These are phyloP conservation scores for Pandemis heparana DNA, from an alignment of 2,888 invertebrate genomes.

Conservation along the genomic window DNA sequence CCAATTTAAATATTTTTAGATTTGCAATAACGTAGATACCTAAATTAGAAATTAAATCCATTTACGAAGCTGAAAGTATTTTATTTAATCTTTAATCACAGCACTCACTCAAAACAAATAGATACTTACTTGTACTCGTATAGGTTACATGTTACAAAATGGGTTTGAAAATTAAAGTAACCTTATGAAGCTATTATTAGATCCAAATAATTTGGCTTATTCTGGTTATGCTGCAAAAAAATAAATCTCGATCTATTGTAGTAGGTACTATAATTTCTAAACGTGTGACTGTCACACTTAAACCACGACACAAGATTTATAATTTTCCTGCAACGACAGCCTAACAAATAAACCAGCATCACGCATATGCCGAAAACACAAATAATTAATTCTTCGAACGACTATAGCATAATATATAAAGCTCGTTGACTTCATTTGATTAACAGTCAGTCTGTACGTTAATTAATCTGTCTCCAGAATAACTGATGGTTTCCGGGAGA, in stretches of 20 bases:
- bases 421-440: constrained; percentile 29
- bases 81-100: neutral
- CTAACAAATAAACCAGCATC: too few relatives aligned
- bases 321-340: too few relatives aligned
- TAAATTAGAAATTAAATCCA: constrained; percentile 4
- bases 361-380: neutral
- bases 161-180: too few relatives aligned
- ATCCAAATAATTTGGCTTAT: too few relatives aligned
- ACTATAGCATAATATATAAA: neutral
- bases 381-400: neutral
- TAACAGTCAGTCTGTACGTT: constrained; percentile 19
- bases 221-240: too few relatives aligned
- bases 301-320: too few relatives aligned
- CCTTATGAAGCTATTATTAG: too few relatives aligned
- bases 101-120: neutral
- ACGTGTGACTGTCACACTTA: too few relatives aligned
- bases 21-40: constrained; percentile 5
- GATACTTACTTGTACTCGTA: too few relatives aligned
- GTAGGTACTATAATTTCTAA: too few relatives aligned
- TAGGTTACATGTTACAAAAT: too few relatives aligned
- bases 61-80: constrained; percentile 9
- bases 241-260: too few relatives aligned
- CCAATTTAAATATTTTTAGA: constrained; percentile 13
- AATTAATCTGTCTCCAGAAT: constrained; percentile 44
- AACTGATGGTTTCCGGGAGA: constrained; percentile 66